Conservation (phyloP, 2,888 invertebrate genomes). For the Aphrophora alni region DNA sequence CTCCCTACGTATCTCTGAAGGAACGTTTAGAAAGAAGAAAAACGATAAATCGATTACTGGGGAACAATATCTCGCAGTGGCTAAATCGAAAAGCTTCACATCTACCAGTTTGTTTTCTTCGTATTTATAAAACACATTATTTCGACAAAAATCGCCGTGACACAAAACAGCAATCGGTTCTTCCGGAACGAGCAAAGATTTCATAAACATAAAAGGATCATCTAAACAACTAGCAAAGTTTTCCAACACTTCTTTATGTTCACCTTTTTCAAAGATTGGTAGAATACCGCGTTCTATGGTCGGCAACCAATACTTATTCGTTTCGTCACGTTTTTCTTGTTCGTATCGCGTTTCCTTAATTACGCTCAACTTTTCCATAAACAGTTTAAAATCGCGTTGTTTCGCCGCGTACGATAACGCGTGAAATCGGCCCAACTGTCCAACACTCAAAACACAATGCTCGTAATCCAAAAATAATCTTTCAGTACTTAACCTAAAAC, state of each 20-base stretch:
- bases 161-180: slow-evolving; percentile 47
- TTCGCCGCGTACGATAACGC: slow-evolving; percentile 48
- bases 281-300: background rate
- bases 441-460: slow-evolving; percentile 45
- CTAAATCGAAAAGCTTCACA: slow-evolving; percentile 45
- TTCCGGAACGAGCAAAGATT: slow-evolving; percentile 7
- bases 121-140: slow-evolving; percentile 50
- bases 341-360: background rate
- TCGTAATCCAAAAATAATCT: slow-evolving; percentile 46
- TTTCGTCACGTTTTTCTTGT: background rate
- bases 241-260: background rate
- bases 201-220: background rate
- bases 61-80: slow-evolving; percentile 58
- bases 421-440: slow-evolving; percentile 48
- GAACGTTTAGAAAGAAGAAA: slow-evolving; percentile 68
- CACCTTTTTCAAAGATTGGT: background rate
- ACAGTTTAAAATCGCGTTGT: slow-evolving; percentile 14
- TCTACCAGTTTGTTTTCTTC: background rate
- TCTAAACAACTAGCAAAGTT: background rate
- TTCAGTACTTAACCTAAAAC: slow-evolving; percentile 36
- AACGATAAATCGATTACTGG: slow-evolving; percentile 67
- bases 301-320: background rate
- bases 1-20: slow-evolving; percentile 62
- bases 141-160: slow-evolving; percentile 50
- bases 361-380: background rate